phyloP scores from a whole-genome alignment of 2,113 vertebrate species.

The Sylvicapra grimmia region DNA sequence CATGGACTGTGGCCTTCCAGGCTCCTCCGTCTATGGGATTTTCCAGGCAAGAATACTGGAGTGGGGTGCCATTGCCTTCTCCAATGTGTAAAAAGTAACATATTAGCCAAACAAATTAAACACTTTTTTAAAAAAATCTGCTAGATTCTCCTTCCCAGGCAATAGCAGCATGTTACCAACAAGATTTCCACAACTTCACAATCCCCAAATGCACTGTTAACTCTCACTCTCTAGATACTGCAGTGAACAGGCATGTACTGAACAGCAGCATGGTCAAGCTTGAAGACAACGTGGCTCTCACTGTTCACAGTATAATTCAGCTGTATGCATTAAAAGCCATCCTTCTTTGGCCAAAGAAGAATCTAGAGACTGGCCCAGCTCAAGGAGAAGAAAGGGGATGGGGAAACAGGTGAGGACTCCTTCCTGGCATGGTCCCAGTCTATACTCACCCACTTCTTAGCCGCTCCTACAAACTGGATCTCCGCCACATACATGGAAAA shows the following conservation, averaged over 20 bases:
- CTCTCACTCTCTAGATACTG: background rate
- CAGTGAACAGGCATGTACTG: background rate
- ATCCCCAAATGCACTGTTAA: background rate
- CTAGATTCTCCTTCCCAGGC: background rate
- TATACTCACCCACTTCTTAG: background rate
- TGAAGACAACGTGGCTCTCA: background rate
- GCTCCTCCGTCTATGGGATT: no score
- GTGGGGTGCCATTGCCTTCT: no score
- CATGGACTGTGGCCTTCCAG: no score
- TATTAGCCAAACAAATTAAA: background rate
- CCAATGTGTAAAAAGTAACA: background rate
- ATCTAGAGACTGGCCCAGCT: background rate
- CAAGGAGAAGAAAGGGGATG: background rate
- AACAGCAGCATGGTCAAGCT: background rate
- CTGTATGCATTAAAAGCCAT: background rate
- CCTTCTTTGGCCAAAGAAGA: background rate
- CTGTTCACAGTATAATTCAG: background rate
- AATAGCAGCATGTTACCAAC: background rate
- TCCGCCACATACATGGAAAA: slow-evolving; percentile 43
- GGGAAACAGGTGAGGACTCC: background rate
- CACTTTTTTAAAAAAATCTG: background rate
- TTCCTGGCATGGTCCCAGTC: background rate
- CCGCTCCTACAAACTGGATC: slow-evolving; percentile 26
- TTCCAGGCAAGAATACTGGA: no score
- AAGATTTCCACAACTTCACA: background rate